phyloP scores from a whole-genome alignment of 2,888 invertebrate species.

The Tetragonula carbonaria region DNA sequence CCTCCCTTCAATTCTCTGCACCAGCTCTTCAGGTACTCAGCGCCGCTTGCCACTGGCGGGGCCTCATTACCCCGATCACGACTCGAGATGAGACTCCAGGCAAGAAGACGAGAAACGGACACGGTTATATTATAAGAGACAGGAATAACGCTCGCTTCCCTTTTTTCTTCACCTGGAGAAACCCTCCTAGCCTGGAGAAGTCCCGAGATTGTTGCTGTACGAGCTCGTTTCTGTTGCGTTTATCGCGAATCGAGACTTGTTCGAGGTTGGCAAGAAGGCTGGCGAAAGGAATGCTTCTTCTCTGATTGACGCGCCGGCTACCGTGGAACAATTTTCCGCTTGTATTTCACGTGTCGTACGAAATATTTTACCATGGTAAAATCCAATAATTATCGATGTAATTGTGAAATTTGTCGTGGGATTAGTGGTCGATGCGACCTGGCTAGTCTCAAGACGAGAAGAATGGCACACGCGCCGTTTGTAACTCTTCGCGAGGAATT shows the following conservation, averaged over 20 bases:
- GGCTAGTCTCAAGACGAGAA: no score
- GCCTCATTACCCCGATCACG: conserved; percentile 84
- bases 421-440: no score
- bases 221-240: not conserved
- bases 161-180: conserved; percentile 72
- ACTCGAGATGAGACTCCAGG: conserved; percentile 80
- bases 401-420: no score
- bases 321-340: not conserved
- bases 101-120: conserved; percentile 79
- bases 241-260: conserved; percentile 4
- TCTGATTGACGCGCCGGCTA: not conserved
- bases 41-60: conserved; percentile 72
- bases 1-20: conserved; percentile 37
- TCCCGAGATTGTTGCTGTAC: conserved; percentile 62
- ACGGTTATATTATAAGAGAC: conserved; percentile 83
- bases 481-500: no score
- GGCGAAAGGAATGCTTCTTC: not conserved
- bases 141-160: conserved; percentile 78
- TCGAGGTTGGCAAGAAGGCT: not conserved
- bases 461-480: no score
- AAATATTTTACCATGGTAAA: no score
- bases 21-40: conserved; percentile 62
- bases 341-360: no score
- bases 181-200: conserved; percentile 63
- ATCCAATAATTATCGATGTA: no score